Evolutionary conservation across 2,113 vertebrate genomes (phyloP).

Genomic region (Bolborhynchus lineola): DNA sequence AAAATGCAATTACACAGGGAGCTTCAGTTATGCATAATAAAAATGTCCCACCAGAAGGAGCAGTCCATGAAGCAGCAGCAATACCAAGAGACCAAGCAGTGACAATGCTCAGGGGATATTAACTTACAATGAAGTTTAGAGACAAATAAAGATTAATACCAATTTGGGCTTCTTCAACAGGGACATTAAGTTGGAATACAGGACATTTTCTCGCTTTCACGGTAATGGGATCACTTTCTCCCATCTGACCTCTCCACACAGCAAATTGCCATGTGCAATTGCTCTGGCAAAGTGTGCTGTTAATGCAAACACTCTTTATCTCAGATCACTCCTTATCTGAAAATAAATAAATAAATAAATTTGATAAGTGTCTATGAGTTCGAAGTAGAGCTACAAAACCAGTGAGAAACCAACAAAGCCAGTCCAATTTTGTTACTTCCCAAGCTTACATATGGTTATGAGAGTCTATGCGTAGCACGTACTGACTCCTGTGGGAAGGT

Average conservation of each 20-base stretch:
- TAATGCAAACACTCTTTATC: neutral
- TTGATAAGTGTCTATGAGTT: neutral
- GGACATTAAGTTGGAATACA: neutral
- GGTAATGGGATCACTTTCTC: neutral
- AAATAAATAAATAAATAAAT: neutral
- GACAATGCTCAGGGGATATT: neutral
- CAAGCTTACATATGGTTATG: neutral
- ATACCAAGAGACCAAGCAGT: neutral
- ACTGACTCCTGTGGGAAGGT: neutral
- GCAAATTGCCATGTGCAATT: conserved; percentile 19
- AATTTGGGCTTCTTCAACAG: neutral
- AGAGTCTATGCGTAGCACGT: neutral
- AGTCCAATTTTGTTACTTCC: neutral
- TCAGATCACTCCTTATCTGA: neutral
- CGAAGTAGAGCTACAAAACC: neutral
- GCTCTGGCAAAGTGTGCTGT: neutral
- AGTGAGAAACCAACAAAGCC: neutral
- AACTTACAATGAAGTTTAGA: neutral
- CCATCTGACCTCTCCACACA: neutral
- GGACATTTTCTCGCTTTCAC: neutral
- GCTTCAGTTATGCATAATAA: neutral
- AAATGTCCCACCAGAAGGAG: neutral
- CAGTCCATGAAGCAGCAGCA: neutral
- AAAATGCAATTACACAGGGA: neutral
- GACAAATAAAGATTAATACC: conserved; percentile 36